Conservation (phyloP, 2,113 vertebrate species). For the Hemiscyllium ocellatum region DNA sequence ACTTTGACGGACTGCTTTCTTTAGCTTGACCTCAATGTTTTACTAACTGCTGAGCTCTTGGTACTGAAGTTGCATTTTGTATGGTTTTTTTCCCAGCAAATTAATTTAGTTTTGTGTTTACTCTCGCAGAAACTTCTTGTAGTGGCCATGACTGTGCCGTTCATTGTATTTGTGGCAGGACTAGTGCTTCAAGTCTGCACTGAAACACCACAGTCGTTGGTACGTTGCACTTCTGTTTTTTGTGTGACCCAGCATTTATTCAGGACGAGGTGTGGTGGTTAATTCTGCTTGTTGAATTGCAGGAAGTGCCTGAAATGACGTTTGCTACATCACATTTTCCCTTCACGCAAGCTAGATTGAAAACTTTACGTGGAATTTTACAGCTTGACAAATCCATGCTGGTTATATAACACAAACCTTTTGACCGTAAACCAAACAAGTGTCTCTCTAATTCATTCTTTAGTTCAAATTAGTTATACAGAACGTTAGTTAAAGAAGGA, state of each 20-base stretch:
- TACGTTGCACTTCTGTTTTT: background rate
- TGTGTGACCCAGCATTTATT: background rate
- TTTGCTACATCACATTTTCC: background rate
- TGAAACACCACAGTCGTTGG: slow-evolving; percentile 11
- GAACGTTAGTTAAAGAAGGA: background rate
- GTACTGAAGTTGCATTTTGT: background rate
- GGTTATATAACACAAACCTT: background rate
- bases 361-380: background rate
- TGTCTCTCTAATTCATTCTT: background rate
- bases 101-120: background rate
- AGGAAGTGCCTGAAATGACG: background rate
- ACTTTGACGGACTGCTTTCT: background rate
- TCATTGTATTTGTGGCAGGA: background rate
- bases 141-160: background rate
- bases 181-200: background rate
- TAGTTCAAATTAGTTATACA: background rate
- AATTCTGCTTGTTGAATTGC: background rate
- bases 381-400: background rate
- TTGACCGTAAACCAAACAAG: background rate
- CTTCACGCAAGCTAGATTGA: background rate
- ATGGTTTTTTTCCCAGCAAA: background rate
- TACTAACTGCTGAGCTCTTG: background rate
- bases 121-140: background rate
- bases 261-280: background rate
- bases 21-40: background rate